phyloP scores from a whole-genome alignment of 2,113 vertebrate species.

The Aptenodytes patagonicus region DNA sequence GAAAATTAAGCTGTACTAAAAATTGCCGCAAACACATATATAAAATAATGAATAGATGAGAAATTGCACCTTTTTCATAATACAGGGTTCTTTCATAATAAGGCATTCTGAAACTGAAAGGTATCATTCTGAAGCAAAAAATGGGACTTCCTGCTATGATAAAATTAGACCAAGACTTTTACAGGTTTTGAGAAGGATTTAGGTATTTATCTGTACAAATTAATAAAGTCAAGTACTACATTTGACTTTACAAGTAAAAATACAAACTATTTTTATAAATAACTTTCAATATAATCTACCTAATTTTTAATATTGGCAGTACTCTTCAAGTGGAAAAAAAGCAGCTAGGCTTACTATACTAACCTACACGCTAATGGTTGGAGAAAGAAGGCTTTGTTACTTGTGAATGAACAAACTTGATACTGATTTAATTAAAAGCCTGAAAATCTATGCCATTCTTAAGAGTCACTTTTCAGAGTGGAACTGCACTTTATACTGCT shows the following conservation, averaged over 20 bases:
- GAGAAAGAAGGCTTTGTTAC: conserved; percentile 39
- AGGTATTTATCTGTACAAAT: neutral
- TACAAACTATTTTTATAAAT: neutral
- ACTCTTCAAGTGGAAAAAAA: neutral
- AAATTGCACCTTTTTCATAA: neutral
- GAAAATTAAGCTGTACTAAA: neutral
- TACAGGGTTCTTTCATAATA: neutral
- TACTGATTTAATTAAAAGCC: conserved; percentile 38
- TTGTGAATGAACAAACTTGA: conserved; percentile 3
- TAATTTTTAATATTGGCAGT: neutral
- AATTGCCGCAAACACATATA: neutral
- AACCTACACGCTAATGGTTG: neutral
- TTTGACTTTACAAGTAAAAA: neutral
- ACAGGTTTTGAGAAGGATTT: neutral
- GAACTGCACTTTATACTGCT: conserved; percentile 14
- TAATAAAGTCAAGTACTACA: neutral
- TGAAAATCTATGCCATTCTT: neutral
- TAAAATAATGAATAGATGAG: neutral
- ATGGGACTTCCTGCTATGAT: neutral
- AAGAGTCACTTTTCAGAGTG: conserved; percentile 7
- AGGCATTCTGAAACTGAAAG: neutral
- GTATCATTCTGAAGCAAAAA: neutral
- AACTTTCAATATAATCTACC: neutral
- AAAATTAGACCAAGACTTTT: neutral
- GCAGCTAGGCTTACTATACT: neutral